These are phyloP conservation scores for Drosophila mayri DNA, from an alignment of 1,140 invertebrate species.

Conservation along the genomic window DNA sequence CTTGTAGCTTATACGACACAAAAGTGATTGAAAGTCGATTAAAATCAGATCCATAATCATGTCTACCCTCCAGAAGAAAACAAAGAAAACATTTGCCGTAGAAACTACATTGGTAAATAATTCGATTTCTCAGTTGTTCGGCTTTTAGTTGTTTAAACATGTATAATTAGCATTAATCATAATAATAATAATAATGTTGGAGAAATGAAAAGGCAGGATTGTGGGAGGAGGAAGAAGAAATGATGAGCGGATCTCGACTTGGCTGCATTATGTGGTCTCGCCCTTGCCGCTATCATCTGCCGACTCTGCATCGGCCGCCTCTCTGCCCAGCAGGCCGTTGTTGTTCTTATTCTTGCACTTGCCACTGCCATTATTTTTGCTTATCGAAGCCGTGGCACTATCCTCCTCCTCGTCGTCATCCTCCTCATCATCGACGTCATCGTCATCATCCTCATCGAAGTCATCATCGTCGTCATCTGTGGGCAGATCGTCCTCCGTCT, in stretches of 20 bases:
- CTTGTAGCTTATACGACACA: conserved; percentile 22
- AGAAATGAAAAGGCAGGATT: conserved; percentile 49
- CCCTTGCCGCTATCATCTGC: conserved; percentile 84
- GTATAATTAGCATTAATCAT: conserved; percentile 62
- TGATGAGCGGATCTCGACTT: conserved; percentile 7
- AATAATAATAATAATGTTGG: conserved; percentile 59
- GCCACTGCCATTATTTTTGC: conserved; percentile 55
- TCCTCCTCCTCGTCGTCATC: conserved; percentile 18
- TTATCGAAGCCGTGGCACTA: conserved; percentile 47
- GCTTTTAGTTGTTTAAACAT: conserved; percentile 45
- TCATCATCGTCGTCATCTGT: conserved; percentile 90
- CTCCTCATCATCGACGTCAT: conserved; percentile 87
- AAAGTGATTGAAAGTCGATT: conserved; percentile 1
- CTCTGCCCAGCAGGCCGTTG: conserved; percentile 55
- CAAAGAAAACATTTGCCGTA: conserved; percentile 7
- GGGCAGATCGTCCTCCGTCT: conserved; percentile 91
- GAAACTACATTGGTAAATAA: conserved; percentile 37
- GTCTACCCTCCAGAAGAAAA: conserved; percentile 15
- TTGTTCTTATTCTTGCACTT: conserved; percentile 71
- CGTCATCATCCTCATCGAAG: conserved; percentile 78
- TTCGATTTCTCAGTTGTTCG: conserved; percentile 32
- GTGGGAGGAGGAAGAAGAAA: conserved; percentile 41
- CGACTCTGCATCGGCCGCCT: conserved; percentile 63
- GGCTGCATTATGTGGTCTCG: conserved; percentile 80
- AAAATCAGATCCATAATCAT: conserved; percentile 4